Evolutionary conservation across 1,140 invertebrate genomes (phyloP), one percentile per base, ranked within the genome.

Genomic region (Drosophila nasuta): DNA sequence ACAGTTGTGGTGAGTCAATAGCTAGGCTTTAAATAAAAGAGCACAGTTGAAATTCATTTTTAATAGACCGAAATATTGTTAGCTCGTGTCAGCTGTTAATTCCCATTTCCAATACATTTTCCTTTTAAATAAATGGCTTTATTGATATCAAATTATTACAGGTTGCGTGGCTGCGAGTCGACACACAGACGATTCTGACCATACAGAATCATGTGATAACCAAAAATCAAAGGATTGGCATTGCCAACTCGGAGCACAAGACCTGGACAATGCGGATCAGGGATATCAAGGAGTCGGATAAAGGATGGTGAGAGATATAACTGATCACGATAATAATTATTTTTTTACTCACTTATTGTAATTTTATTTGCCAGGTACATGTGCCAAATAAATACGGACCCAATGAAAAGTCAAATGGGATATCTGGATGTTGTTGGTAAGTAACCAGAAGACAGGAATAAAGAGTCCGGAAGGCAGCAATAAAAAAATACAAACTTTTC

Each of bases 141-240:
- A 38, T 38, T 38, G 6, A 8, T 28, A 25, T 25, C 3, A 25
- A 25, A 25, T 41, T 58, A 51, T 10, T 15, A 46, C 56, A 98
- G 97, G 97, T 98, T 52, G 97, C 97, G 63, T 98, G 97, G 97
- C 93, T 98, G 35, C 94, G 97, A 49, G 97, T 98, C 56, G 97
- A 98, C 93, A 98, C 97, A 6, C 97, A 98, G 93, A 97, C 97
- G 0, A 98, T 98, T 66, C 93, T 98, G 33, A 97, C 97, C 6
- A 98, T 98, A 88, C 97, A 97, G 86, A 96, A 94, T 86, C 96
- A 97, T 93, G 96, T 97, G 51, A 97, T 98, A 87, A 98, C 97
- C 13, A 96, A 97, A 82, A 98, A 98, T 92, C 95, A 97, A 72
- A 94, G 97, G 45, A 97, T 98, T 64, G 95, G 96, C 1, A 95